Evolutionary conservation across 2,888 invertebrate species (phyloP).

Genomic region (Harpalus rubripes): DNA sequence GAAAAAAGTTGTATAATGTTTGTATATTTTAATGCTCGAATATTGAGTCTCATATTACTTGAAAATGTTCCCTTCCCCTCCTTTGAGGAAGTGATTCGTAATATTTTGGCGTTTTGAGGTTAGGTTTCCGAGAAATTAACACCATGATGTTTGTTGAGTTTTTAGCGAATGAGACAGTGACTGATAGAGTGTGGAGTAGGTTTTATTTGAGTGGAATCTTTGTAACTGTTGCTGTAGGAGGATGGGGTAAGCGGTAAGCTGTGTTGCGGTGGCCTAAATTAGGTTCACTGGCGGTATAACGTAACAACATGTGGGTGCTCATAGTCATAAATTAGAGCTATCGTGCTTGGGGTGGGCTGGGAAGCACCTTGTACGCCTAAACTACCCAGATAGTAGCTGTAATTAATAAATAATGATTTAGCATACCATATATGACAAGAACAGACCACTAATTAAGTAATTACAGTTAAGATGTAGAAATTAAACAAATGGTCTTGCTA

Average conservation of each 20-base stretch:
- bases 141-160: constrained; percentile 29
- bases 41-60: too few relatives aligned
- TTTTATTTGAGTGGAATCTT: constrained; percentile 14
- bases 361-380: constrained; percentile 27
- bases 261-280: constrained; percentile 17
- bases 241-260: constrained; percentile 6
- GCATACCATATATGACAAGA: constrained; percentile 3
- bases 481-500: background rate
- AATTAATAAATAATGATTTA: constrained; percentile 44
- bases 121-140: constrained; percentile 47
- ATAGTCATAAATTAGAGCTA: constrained; percentile 14
- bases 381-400: constrained; percentile 23
- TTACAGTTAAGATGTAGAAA: background rate
- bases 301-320: constrained; percentile 29
- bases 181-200: constrained; percentile 11
- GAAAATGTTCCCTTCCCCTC: too few relatives aligned
- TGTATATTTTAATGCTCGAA: too few relatives aligned
- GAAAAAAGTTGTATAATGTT: too few relatives aligned
- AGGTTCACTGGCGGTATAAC: constrained; percentile 19
- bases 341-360: background rate
- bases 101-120: constrained; percentile 38
- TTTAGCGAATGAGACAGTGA: constrained; percentile 40
- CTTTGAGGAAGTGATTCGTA: constrained; percentile 24
- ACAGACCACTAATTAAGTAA: constrained; percentile 1
- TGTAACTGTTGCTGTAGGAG: constrained; percentile 2